These are phyloP conservation scores for Thecophora atra DNA, from an alignment of 2,888 invertebrate species.

Conservation along the genomic window DNA sequence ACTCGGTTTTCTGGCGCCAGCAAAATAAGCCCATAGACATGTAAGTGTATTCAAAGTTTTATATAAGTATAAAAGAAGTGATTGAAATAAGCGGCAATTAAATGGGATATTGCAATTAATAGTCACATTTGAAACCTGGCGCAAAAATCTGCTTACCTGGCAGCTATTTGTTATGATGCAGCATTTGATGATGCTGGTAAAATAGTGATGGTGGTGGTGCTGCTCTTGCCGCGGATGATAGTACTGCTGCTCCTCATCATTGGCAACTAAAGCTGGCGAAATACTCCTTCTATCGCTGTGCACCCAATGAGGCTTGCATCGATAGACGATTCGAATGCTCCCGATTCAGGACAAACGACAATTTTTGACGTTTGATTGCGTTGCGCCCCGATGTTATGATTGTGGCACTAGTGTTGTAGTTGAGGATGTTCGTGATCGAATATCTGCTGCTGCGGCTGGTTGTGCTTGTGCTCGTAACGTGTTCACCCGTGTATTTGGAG, in stretches of 20 bases:
- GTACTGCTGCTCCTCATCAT: constrained; percentile 37
- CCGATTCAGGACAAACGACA: constrained; percentile 25
- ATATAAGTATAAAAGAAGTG: no score
- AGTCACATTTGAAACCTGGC: no score
- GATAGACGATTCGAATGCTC: constrained; percentile 13
- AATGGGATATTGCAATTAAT: no score
- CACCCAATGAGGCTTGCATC: constrained; percentile 20
- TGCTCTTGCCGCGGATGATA: constrained; percentile 36
- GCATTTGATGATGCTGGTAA: no score
- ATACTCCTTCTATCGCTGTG: constrained; percentile 30
- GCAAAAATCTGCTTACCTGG: no score
- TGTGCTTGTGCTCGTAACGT: constrained; percentile 41
- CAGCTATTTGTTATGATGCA: no score
- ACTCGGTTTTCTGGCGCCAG: no score
- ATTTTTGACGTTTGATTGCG: constrained; percentile 34
- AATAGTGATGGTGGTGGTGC: constrained; percentile 28
- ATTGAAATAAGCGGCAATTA: no score
- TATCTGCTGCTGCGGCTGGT: constrained; percentile 39
- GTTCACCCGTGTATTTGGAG: constrained; percentile 49
- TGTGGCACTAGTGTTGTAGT: not conserved
- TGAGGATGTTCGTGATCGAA: constrained; percentile 23
- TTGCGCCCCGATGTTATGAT: constrained; percentile 14
- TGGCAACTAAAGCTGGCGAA: constrained; percentile 41
- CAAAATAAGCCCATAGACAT: no score
- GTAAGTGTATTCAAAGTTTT: no score